Evolutionary conservation across 2,113 vertebrate genomes (phyloP).

Genomic region (Anarhynchus alexandrinus): DNA sequence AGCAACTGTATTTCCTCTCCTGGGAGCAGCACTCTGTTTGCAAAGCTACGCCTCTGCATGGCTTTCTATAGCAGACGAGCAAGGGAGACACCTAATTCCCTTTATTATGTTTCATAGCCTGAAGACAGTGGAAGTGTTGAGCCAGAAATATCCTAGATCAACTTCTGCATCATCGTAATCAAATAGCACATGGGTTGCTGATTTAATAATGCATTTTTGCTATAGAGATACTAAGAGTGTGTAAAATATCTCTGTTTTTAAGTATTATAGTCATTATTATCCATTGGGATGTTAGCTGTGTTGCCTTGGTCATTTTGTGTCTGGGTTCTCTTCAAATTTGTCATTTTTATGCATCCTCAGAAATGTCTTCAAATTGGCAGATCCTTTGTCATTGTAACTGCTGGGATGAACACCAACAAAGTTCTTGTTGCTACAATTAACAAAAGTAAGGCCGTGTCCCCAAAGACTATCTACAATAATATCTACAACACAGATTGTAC

Average conservation of each 20-base stretch:
- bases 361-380: background rate
- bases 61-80: background rate
- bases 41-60: background rate
- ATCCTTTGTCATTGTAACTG: background rate
- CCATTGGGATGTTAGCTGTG: background rate
- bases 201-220: background rate
- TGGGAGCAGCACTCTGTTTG: background rate
- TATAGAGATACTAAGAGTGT: background rate
- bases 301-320: background rate
- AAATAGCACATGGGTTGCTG: background rate
- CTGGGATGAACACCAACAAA: background rate
- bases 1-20: background rate
- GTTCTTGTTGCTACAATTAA: background rate
- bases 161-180: background rate
- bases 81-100: background rate
- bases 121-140: constrained; percentile 26
- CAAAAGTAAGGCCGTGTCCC: background rate
- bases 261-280: background rate
- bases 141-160: constrained; percentile 22
- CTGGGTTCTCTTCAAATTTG: background rate
- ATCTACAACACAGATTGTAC: background rate
- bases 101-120: constrained; percentile 3
- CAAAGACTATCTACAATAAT: background rate
- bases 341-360: background rate
- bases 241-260: background rate